These are phyloP conservation scores for Lytechinus pictus DNA, from an alignment of 35 echinoderm and acorn worm genomes.

Conservation along the genomic window DNA sequence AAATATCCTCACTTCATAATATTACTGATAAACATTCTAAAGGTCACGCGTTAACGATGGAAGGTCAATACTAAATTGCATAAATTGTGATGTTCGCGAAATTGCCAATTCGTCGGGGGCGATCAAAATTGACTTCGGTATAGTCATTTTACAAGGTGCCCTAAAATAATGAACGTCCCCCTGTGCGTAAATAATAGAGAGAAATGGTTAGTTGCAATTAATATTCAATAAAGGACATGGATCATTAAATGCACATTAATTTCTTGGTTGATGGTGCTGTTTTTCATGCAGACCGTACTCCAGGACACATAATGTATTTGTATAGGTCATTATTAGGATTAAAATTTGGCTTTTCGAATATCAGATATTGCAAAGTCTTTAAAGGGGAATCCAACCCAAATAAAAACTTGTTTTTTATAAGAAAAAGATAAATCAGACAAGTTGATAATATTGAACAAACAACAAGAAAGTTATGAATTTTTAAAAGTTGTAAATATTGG, in stretches of 20 bases:
- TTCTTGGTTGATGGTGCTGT: neutral
- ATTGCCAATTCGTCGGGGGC: neutral
- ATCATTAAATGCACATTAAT: neutral
- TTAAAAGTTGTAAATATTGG: too few species aligned
- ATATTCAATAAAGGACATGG: neutral
- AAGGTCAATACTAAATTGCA: conserved; percentile 3
- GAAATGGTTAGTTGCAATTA: neutral
- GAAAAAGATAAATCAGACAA: too few species aligned
- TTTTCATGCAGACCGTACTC: too few species aligned
- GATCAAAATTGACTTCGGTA: neutral
- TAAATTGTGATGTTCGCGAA: neutral
- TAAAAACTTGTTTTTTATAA: too few species aligned
- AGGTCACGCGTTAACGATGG: neutral
- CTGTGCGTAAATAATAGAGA: too few species aligned
- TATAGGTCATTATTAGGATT: too few species aligned
- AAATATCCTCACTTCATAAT: neutral
- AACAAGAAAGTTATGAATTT: too few species aligned
- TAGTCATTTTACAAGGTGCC: neutral
- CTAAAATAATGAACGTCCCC: neutral
- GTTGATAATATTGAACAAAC: too few species aligned
- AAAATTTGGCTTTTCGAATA: too few species aligned
- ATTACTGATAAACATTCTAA: neutral
- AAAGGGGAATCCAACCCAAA: too few species aligned
- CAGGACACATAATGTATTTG: too few species aligned
- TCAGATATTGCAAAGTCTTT: too few species aligned